Evolutionary conservation across 1,140 invertebrate genomes (phyloP), one percentile per base, ranked within the genome.

Genomic region (Drosophila arawakana): DNA sequence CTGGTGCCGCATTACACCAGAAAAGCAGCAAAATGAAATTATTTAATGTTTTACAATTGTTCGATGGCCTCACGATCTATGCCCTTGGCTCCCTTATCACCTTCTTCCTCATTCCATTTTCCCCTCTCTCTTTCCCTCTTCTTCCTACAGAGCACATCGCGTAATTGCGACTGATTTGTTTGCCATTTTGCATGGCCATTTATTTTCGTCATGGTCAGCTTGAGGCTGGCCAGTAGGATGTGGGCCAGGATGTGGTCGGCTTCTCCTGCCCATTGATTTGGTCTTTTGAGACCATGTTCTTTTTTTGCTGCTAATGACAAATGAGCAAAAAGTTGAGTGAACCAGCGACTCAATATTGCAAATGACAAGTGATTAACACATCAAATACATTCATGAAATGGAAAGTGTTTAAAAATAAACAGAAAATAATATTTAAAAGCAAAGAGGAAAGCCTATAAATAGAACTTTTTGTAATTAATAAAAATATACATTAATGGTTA

Each of bases 111-210:
- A 11, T 59, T n/a, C 44, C 13, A 44, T 7, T 18, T 35, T 1
- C 39, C 18, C 37, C 25, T 13, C n/a, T 35, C 25, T 10, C n/a
- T 35, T 30, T 10, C 13, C n/a, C 9, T 46, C 21, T 8, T 41
- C 54, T 15, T 44, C 21, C 18, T 50, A 55, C 68, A 63, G 72
- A 60, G 49, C 13, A 37, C 50, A 63, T 41, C 81, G 75, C 54
- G 75, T 78, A 85, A 85, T 85, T 81, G 81, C 81, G 84, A 78
- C 80, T 85, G 81, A 85, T 85, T 84, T 85, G 81, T 85, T 71
- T 71, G 79, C 63, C 81, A 83, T 81, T 83, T 83, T 80, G 80
- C 77, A 76, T 73, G 69, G 78, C 81, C 80, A 84, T 84, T 84
- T 81, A 75, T 74, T 85, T 77, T 78, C 68, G 81, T 78, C 78